phyloP scores from a whole-genome alignment of 2,888 invertebrate genomes.

The Slavum lentiscoides region DNA sequence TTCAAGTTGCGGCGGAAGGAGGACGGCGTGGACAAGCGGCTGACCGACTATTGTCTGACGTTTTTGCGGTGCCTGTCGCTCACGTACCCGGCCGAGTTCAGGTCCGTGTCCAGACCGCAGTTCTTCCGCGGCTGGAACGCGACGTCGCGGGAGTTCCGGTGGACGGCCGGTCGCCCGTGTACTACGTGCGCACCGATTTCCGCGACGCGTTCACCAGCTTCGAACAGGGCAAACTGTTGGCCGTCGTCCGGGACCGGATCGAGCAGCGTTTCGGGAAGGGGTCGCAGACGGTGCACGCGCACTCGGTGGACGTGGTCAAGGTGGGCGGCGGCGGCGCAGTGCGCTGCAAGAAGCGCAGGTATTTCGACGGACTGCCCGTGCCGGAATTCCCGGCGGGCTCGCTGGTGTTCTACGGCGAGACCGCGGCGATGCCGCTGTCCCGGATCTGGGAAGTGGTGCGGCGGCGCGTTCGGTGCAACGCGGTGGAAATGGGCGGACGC shows the following conservation, averaged over 20 bases:
- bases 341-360: conserved; percentile 18
- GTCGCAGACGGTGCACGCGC: not conserved
- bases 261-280: not conserved
- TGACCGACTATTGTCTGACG: conserved; percentile 19
- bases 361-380: not conserved
- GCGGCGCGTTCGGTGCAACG: conserved; percentile 15
- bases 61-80: conserved; percentile 30
- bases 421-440: not conserved
- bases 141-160: not conserved
- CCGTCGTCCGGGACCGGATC: conserved; percentile 25
- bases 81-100: conserved; percentile 8
- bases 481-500: conserved; percentile 1
- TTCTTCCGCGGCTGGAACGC: conserved; percentile 25
- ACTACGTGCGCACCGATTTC: conserved; percentile 41
- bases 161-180: not conserved
- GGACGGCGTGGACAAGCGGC: not conserved
- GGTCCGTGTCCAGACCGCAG: conserved; percentile 15
- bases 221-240: conserved; percentile 1
- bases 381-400: conserved; percentile 9
- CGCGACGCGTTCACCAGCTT: conserved; percentile 48
- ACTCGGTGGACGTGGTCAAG: conserved; percentile 27
- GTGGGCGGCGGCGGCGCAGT: not conserved
- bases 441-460: conserved; percentile 5
- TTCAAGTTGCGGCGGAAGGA: conserved; percentile 18
- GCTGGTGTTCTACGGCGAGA: conserved; percentile 25